A percentile compares a stretch with the other conserved stretches of the same genome.
These are phyloP conservation scores for Heliocidaris tuberculata DNA, from an alignment of 35 echinoderm and acorn worm species.

Conservation along the genomic window DNA sequence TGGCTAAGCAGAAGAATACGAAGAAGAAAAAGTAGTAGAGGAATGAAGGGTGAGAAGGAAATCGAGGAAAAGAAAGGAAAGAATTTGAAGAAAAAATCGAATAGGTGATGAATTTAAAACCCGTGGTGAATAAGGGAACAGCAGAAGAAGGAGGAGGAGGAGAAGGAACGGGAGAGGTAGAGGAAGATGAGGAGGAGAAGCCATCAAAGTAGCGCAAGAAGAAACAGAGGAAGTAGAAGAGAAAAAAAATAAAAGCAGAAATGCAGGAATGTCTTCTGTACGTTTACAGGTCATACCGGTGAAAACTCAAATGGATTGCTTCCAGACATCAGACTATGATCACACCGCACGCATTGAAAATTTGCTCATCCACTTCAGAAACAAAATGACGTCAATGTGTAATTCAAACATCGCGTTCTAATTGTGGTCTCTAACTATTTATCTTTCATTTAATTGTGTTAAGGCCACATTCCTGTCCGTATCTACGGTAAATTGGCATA, in stretches of 20 bases:
- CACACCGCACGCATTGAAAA: not conserved
- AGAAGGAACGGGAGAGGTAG: too few species aligned
- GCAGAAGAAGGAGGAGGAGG: too few species aligned
- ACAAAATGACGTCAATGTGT: not conserved
- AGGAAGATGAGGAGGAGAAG: too few species aligned
- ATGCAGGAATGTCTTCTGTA: not conserved
- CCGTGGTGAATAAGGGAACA: too few species aligned
- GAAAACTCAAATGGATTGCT: not conserved
- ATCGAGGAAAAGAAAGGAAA: too few species aligned
- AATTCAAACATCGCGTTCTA: not conserved
- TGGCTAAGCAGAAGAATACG: not conserved
- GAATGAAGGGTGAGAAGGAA: too few species aligned
- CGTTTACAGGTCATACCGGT: too few species aligned
- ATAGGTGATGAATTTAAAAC: too few species aligned
- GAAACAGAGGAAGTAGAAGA: not conserved
- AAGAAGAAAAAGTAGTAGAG: not conserved
- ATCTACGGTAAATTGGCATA: not conserved
- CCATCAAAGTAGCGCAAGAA: not conserved
- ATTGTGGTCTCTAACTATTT: not conserved
- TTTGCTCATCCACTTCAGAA: not conserved
- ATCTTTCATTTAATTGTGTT: conserved; percentile 4
- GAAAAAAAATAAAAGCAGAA: not conserved
- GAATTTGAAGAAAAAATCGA: too few species aligned
- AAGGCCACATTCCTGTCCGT: not conserved
- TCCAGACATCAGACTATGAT: not conserved